These are phyloP conservation scores for Griposia aprilina DNA, from an alignment of 2,888 invertebrate genomes.

Conservation along the genomic window DNA sequence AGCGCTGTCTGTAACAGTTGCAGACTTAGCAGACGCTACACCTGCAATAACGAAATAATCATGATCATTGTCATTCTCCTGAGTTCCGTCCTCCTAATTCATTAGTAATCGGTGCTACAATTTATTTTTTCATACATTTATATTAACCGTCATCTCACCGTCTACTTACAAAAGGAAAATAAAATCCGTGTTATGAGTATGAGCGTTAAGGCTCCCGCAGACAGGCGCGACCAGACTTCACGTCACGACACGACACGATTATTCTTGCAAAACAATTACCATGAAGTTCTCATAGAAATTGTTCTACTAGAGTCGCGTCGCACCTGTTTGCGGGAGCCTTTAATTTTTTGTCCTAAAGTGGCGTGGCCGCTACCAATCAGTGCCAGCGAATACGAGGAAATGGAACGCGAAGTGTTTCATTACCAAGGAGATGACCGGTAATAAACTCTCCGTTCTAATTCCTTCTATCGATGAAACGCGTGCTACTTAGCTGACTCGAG, in stretches of 20 bases:
- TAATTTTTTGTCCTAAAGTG: neutral
- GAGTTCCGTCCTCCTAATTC: neutral
- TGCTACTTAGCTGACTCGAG: neutral
- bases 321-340: too few relatives aligned
- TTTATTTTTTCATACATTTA: neutral
- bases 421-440: slow-evolving; percentile 25
- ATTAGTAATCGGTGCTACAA: neutral
- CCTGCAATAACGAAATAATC: neutral
- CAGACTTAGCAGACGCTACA: neutral
- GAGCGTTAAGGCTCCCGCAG: too few relatives aligned
- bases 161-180: neutral
- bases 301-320: too few relatives aligned
- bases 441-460: slow-evolving; percentile 6
- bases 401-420: slow-evolving; percentile 17
- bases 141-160: neutral
- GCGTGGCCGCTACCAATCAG: neutral
- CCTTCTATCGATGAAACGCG: neutral
- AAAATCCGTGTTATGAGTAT: too few relatives aligned
- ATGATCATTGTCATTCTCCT: neutral
- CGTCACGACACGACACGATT: too few relatives aligned
- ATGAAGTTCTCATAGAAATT: too few relatives aligned
- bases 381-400: neutral
- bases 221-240: too few relatives aligned
- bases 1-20: neutral
- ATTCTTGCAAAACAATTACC: too few relatives aligned